phyloP scores from a whole-genome alignment of 64 coral and sea anemone genomes.

The Montipora foliosa region DNA sequence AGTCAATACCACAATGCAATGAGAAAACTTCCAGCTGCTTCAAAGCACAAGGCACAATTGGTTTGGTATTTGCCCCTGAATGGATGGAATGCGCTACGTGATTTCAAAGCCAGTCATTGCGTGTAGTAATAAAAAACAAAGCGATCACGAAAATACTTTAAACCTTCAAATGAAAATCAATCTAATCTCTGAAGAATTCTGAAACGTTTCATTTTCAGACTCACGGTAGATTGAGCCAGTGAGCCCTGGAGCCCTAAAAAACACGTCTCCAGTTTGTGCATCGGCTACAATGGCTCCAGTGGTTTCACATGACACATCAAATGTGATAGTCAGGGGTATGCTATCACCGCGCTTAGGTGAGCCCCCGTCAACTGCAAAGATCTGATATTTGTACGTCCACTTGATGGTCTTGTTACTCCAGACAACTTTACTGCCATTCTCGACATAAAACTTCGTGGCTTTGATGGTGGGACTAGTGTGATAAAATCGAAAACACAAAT shows the following conservation, averaged over 20 bases:
- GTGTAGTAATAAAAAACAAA: too few relatives aligned
- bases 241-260: conserved; percentile 85
- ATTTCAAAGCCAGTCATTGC: too few relatives aligned
- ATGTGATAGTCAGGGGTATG: conserved; percentile 85
- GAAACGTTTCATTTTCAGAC: neutral
- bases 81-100: too few relatives aligned
- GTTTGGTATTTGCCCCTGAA: too few relatives aligned
- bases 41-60: too few relatives aligned
- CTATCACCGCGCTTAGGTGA: conserved; percentile 84
- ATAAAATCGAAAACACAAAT: neutral
- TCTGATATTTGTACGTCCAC: conserved; percentile 76
- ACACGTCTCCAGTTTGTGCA: conserved; percentile 86
- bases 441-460: conserved; percentile 71
- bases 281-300: conserved; percentile 85
- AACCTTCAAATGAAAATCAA: too few relatives aligned
- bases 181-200: too few relatives aligned
- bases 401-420: conserved; percentile 91
- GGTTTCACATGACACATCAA: conserved; percentile 84
- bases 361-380: conserved; percentile 92
- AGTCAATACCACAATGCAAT: too few relatives aligned
- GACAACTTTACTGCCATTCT: conserved; percentile 79
- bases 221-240: conserved; percentile 96
- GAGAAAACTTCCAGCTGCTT: too few relatives aligned
- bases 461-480: conserved; percentile 71
- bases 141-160: too few relatives aligned